A percentile compares a stretch with the other conserved stretches of the same genome.
These are phyloP conservation scores for Orthosia cruda DNA, from an alignment of 2,888 invertebrate genomes.

Conservation along the genomic window DNA sequence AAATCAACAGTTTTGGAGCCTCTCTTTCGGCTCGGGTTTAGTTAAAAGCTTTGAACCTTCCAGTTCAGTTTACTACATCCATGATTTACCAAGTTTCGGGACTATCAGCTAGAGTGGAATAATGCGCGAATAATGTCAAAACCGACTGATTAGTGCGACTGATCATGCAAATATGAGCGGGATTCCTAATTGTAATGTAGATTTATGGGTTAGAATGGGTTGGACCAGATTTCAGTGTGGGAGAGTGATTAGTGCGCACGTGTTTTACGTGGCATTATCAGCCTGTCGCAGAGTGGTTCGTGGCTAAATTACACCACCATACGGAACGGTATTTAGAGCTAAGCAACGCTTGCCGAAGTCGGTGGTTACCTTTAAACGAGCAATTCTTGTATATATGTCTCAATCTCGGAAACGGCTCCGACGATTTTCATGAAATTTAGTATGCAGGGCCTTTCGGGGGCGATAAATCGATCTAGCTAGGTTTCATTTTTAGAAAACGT, in stretches of 20 bases:
- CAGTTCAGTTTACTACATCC: too few relatives aligned
- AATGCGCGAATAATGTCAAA: constrained; percentile 64
- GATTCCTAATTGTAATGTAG: constrained; percentile 70
- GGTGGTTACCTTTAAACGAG: too few relatives aligned
- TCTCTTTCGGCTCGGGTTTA: too few relatives aligned
- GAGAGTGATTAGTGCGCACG: constrained; percentile 43
- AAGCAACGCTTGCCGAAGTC: background rate
- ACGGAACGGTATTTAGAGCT: background rate
- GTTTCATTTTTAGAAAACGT: too few relatives aligned
- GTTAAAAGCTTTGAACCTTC: too few relatives aligned
- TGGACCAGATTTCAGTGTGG: constrained; percentile 38
- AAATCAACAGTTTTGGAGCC: too few relatives aligned
- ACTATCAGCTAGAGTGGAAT: constrained; percentile 63
- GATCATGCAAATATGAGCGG: constrained; percentile 73
- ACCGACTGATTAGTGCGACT: constrained; percentile 72
- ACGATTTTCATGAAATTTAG: too few relatives aligned
- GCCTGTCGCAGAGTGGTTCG: too few relatives aligned
- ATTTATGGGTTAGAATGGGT: constrained; percentile 61
- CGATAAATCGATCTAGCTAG: too few relatives aligned
- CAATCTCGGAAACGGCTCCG: too few relatives aligned
- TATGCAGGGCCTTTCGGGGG: too few relatives aligned
- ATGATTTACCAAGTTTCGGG: constrained; percentile 46
- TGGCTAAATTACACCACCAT: background rate
- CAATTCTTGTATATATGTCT: too few relatives aligned
- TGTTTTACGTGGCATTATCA: constrained; percentile 7